Evolutionary conservation across 1,140 invertebrate species (phyloP).

Genomic region (Sminthurinus signatus): DNA sequence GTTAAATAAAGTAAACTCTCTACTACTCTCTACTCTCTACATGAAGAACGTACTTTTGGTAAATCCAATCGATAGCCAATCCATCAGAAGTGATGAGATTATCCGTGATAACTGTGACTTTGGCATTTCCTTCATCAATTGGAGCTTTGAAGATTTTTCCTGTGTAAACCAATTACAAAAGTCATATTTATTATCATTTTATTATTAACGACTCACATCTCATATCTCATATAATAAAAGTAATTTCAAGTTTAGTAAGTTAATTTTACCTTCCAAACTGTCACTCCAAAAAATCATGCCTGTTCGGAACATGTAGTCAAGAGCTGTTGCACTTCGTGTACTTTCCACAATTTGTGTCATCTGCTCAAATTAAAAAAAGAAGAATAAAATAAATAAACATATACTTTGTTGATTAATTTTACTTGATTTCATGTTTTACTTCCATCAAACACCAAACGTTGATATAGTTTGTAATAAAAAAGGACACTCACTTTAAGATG

Average conservation of each 20-base stretch:
- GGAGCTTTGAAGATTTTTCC: conserved; percentile 61
- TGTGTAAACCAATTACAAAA: too few species aligned
- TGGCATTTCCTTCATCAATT: conserved; percentile 79
- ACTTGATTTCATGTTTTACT: too few species aligned
- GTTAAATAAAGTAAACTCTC: too few species aligned
- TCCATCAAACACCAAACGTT: too few species aligned
- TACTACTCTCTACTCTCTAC: too few species aligned
- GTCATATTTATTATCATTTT: conserved; percentile 12
- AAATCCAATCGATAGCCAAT: conserved; percentile 87
- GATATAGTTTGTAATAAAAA: background rate
- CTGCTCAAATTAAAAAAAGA: conserved; percentile 47
- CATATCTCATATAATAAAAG: too few species aligned
- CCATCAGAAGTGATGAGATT: conserved; percentile 85
- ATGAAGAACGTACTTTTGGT: too few species aligned
- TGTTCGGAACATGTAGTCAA: conserved; percentile 83
- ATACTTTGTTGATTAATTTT: conserved; percentile 11
- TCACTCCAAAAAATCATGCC: conserved; percentile 95
- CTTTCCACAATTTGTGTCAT: conserved; percentile 83
- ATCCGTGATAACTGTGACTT: conserved; percentile 70
- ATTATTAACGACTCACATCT: too few species aligned
- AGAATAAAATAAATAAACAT: conserved; percentile 1
- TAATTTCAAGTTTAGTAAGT: too few species aligned
- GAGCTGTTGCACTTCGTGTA: conserved; percentile 74
- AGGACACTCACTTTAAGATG: conserved; percentile 53
- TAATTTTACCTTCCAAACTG: conserved; percentile 72